Conservation (phyloP, 2,113 vertebrate genomes). For the Callospermophilus lateralis region DNA sequence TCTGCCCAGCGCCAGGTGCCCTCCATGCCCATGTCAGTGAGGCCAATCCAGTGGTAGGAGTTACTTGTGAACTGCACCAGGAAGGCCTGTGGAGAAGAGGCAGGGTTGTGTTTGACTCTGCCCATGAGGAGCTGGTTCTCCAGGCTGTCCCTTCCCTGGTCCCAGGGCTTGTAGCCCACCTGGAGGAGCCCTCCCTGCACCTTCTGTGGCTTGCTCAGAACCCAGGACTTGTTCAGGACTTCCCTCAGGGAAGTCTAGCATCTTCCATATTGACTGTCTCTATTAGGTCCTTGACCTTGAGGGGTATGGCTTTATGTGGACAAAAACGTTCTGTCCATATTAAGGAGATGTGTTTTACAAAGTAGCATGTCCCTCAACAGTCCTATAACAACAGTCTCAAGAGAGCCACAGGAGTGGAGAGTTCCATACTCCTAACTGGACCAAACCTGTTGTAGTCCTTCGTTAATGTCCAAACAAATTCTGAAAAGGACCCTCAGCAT, state of each 20-base stretch:
- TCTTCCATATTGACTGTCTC: not conserved
- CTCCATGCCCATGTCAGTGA: slow-evolving; percentile 46
- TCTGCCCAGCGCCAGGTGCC: slow-evolving; percentile 74
- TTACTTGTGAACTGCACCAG: not conserved
- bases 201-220: not conserved
- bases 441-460: not conserved
- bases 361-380: not conserved
- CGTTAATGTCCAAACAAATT: not conserved
- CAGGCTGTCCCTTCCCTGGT: not conserved
- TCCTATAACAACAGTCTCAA: not conserved
- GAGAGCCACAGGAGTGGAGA: not conserved
- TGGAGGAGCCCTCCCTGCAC: not conserved
- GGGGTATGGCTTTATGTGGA: not conserved
- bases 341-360: not conserved
- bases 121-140: not conserved
- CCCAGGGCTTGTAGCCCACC: not conserved
- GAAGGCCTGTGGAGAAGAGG: slow-evolving; percentile 56
- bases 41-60: slow-evolving; percentile 74
- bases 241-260: not conserved
- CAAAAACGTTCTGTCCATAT: not conserved
- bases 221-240: not conserved
- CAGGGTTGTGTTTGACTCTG: not conserved
- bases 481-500: not conserved
- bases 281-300: not conserved
- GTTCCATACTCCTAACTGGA: not conserved